phyloP scores from a whole-genome alignment of 2,797 vertebrate genomes.

The Siniperca undulata region DNA sequence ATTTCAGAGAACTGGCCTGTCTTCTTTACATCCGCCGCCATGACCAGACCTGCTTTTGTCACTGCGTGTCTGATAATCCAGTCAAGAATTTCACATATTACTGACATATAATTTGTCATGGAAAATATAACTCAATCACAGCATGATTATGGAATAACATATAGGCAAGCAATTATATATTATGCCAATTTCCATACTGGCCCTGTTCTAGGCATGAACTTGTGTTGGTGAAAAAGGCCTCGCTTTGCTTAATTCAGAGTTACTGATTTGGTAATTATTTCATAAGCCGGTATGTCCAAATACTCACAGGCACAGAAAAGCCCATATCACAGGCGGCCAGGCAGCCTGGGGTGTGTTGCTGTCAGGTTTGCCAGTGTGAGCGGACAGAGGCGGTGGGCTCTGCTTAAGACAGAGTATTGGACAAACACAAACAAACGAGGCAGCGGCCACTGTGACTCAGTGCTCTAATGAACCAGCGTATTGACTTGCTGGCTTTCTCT shows the following conservation, averaged over 20 bases:
- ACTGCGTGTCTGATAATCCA: conserved; percentile 33
- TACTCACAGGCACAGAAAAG: conserved; percentile 56
- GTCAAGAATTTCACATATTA: conserved; percentile 54
- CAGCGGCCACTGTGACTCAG: conserved; percentile 88
- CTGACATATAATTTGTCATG: conserved; percentile 57
- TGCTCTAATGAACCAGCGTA: conserved; percentile 90
- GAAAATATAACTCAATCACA: conserved; percentile 47
- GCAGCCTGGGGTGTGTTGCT: conserved; percentile 75
- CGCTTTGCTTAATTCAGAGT: conserved; percentile 51
- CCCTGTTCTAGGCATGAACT: conserved; percentile 10
- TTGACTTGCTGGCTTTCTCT: conserved; percentile 87
- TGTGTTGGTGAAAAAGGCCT: conserved; percentile 26
- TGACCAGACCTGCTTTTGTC: conserved; percentile 40
- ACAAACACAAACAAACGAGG: conserved; percentile 91
- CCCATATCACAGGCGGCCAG: conserved; percentile 67
- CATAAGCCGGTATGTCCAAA: conserved; percentile 67
- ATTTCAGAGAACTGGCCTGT: conserved; percentile 46
- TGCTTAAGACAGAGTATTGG: conserved; percentile 89
- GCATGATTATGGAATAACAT: conserved; percentile 19
- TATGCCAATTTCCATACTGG: conserved; percentile 10
- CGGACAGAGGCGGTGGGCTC: conserved; percentile 81
- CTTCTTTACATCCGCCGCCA: conserved; percentile 50
- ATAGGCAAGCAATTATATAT: conserved; percentile 14
- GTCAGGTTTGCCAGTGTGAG: conserved; percentile 81
- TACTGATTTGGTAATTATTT: conserved; percentile 74